Conservation (phyloP, 2,888 invertebrate species). For the Pterobdella sp. region DNA sequence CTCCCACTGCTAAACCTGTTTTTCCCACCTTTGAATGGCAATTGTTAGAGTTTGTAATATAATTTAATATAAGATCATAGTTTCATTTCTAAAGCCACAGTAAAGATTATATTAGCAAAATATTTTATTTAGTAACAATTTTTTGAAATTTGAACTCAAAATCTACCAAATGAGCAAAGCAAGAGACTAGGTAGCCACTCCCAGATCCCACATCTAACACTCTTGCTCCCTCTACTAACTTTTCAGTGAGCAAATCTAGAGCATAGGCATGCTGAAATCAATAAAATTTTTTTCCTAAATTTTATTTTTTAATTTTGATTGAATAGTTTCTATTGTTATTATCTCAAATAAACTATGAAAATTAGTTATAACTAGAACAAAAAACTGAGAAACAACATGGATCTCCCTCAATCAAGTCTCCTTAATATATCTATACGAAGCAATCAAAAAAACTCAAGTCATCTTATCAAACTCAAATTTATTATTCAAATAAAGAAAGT, state of each 20-base stretch:
- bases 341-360: too few relatives aligned
- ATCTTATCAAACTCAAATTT: too few relatives aligned
- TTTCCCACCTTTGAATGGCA: slow-evolving; percentile 20
- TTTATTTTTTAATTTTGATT: too few relatives aligned
- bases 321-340: too few relatives aligned
- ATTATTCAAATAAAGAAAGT: too few relatives aligned
- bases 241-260: slow-evolving; percentile 47
- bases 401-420: too few relatives aligned
- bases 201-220: slow-evolving; percentile 53
- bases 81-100: not conserved
- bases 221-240: slow-evolving; percentile 54
- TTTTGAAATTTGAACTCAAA: not conserved
- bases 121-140: too few relatives aligned
- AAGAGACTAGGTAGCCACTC: slow-evolving; percentile 52
- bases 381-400: too few relatives aligned
- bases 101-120: not conserved
- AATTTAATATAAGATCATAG: not conserved
- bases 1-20: slow-evolving; percentile 27
- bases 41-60: not conserved
- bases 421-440: too few relatives aligned
- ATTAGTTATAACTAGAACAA: too few relatives aligned
- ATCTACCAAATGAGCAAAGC: slow-evolving; percentile 52
- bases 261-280: slow-evolving; percentile 51
- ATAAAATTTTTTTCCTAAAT: not conserved
- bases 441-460: too few relatives aligned